Percentiles rank a stretch among this genome's conserved stretches.
phyloP scores from a whole-genome alignment of 92 coral and sea anemone genomes.

The Porites divaricata region DNA sequence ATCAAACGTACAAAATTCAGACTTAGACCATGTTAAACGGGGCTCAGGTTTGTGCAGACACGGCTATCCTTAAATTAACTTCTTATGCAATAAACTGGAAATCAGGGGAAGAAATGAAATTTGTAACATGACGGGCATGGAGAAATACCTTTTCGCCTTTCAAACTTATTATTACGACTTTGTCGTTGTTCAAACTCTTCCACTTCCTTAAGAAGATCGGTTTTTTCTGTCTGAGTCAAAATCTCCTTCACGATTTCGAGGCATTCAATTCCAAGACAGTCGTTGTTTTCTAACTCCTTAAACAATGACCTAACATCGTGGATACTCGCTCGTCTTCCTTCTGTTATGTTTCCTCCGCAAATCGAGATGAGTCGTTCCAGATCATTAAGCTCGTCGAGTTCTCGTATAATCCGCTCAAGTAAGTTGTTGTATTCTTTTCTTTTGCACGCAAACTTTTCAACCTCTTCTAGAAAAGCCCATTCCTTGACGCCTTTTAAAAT shows the following conservation, averaged over 20 bases:
- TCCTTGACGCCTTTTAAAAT: background rate
- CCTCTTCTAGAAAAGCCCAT: background rate
- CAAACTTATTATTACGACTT: too few relatives aligned
- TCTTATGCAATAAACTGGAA: too few relatives aligned
- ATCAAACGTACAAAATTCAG: too few relatives aligned
- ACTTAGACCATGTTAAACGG: too few relatives aligned
- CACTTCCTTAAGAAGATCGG: background rate
- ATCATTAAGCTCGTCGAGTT: background rate
- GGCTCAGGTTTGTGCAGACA: too few relatives aligned
- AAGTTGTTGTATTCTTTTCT: background rate
- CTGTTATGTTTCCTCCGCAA: too few relatives aligned
- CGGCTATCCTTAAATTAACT: too few relatives aligned
- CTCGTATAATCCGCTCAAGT: background rate
- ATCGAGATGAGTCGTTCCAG: too few relatives aligned
- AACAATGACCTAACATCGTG: background rate
- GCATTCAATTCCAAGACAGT: background rate
- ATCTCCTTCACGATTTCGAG: background rate
- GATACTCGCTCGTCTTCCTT: too few relatives aligned
- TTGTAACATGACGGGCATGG: too few relatives aligned
- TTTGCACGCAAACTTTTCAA: background rate
- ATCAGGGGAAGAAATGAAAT: too few relatives aligned
- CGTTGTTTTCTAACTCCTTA: background rate
- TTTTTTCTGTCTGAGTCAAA: background rate
- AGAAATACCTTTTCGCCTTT: too few relatives aligned
- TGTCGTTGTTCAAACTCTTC: background rate